Percentiles rank a stretch among this genome's conserved stretches.
phyloP scores from a whole-genome alignment of 2,797 vertebrate genomes.

The Tolypeutes matacus region DNA sequence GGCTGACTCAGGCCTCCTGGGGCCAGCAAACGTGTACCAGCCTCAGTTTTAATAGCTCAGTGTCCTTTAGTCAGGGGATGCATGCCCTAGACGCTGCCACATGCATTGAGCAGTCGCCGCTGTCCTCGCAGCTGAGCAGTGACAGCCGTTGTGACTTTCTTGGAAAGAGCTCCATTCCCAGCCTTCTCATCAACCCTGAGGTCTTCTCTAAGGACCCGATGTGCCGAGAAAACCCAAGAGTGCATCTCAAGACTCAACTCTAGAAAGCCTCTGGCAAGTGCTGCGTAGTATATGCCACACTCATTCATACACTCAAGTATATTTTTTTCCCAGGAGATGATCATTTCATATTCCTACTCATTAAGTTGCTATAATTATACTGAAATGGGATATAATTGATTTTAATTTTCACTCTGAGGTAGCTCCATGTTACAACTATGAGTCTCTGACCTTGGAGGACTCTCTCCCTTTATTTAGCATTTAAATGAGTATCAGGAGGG shows the following conservation, averaged over 20 bases:
- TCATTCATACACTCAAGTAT: neutral
- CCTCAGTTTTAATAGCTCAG: neutral
- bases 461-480: constrained; percentile 61
- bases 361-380: constrained; percentile 59
- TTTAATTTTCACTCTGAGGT: constrained; percentile 71
- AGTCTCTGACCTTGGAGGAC: constrained; percentile 33
- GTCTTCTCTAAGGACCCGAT: neutral
- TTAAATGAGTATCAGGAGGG: constrained; percentile 61
- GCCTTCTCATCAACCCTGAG: neutral
- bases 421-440: constrained; percentile 21
- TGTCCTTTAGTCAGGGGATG: neutral
- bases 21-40: too few species aligned
- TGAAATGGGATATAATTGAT: constrained; percentile 58
- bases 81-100: neutral
- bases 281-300: neutral
- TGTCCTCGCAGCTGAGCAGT: neutral
- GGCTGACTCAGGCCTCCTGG: neutral
- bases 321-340: constrained; percentile 17
- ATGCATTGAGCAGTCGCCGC: fast-evolving
- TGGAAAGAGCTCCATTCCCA: neutral
- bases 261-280: neutral
- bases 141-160: neutral
- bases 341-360: neutral
- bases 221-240: neutral
- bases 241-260: neutral